These are phyloP conservation scores for Girardinichthys multiradiatus DNA, from an alignment of 2,113 vertebrate species.

Conservation along the genomic window DNA sequence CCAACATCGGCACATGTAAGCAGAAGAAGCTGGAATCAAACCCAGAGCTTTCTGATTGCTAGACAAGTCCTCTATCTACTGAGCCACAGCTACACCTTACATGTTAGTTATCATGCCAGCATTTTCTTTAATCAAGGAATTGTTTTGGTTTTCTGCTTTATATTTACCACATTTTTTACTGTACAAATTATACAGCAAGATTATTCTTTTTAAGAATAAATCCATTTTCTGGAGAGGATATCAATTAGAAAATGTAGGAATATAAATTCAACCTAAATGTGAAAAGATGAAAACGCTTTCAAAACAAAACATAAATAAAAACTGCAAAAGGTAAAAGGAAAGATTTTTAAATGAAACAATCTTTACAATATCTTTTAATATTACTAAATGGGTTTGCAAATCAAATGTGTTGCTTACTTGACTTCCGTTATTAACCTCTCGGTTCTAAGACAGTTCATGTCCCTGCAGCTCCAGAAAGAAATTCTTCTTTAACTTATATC, in stretches of 20 bases:
- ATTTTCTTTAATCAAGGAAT: too few relatives aligned
- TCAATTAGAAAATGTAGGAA: background rate
- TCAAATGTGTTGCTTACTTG: background rate
- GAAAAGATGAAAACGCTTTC: background rate
- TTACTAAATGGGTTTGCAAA: background rate
- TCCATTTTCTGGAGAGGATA: background rate
- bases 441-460: background rate
- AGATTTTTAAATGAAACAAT: background rate
- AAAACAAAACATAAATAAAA: background rate
- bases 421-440: background rate
- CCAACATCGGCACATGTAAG: too few relatives aligned
- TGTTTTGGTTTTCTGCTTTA: too few relatives aligned
- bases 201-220: too few relatives aligned
- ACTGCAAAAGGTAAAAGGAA: background rate
- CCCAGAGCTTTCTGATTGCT: too few relatives aligned
- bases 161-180: too few relatives aligned
- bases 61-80: too few relatives aligned
- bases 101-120: too few relatives aligned
- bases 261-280: background rate
- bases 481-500: too few relatives aligned
- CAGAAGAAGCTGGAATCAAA: too few relatives aligned
- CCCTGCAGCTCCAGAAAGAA: background rate
- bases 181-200: too few relatives aligned
- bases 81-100: too few relatives aligned
- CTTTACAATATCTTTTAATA: background rate